Conservation (phyloP, 1,140 invertebrate species). For the Megathymus violae region DNA sequence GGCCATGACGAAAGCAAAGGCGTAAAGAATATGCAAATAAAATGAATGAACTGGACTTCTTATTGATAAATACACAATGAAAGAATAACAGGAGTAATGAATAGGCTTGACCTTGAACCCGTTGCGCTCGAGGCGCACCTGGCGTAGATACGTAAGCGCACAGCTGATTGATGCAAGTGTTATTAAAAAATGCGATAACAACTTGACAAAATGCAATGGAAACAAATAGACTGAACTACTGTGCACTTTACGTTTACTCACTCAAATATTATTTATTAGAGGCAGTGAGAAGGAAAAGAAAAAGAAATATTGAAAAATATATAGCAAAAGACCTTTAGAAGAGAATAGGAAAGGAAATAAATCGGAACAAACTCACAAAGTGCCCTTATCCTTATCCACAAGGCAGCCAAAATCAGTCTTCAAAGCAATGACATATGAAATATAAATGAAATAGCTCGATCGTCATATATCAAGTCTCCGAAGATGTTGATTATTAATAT, state of each 20-base stretch:
- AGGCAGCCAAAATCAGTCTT: not conserved
- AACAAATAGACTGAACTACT: not conserved
- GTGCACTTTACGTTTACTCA: not conserved
- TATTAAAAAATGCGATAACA: not conserved
- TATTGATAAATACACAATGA: not conserved
- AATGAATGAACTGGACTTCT: conserved; percentile 6
- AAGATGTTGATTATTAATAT: conserved; percentile 1
- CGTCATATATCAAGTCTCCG: not conserved
- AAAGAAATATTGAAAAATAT: not conserved
- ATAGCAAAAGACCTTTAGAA: not conserved
- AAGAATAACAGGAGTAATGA: not conserved
- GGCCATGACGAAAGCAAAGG: not conserved
- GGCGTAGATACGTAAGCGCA: not conserved
- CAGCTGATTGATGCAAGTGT: not conserved
- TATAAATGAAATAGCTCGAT: not conserved
- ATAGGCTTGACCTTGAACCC: not conserved
- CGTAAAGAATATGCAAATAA: conserved; percentile 1
- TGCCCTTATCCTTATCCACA: not conserved
- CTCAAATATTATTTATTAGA: not conserved
- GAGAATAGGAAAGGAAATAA: not conserved
- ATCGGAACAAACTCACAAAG: not conserved
- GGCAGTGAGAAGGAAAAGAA: not conserved
- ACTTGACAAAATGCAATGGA: not conserved
- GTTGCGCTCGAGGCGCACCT: not conserved
- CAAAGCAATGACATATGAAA: not conserved